Percentiles rank a stretch among this genome's conserved stretches.
These are phyloP conservation scores for Panurus biarmicus DNA, from an alignment of 2,113 vertebrate genomes.

Conservation along the genomic window DNA sequence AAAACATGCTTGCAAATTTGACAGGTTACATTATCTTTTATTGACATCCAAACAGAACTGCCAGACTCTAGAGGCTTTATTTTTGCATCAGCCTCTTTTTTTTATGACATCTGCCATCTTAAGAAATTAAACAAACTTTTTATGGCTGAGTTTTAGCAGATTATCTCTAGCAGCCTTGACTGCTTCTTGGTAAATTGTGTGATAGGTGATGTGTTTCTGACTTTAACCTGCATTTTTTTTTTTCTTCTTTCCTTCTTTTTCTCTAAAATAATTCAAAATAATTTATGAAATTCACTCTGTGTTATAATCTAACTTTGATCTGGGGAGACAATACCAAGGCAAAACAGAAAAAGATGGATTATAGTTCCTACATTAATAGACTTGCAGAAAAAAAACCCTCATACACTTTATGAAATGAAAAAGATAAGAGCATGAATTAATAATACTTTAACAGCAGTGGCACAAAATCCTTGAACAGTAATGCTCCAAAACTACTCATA, in stretches of 20 bases:
- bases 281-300: slow-evolving; percentile 45
- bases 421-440: slow-evolving; percentile 59
- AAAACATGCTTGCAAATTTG: slow-evolving; percentile 58
- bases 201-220: background rate
- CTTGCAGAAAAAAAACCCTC: background rate
- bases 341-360: slow-evolving; percentile 42
- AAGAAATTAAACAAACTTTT: slow-evolving; percentile 59
- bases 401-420: slow-evolving; percentile 37
- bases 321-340: slow-evolving; percentile 18
- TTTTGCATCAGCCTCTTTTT: slow-evolving; percentile 39
- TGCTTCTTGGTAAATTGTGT: slow-evolving; percentile 8
- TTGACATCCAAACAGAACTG: slow-evolving; percentile 51
- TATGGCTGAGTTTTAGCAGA: slow-evolving; percentile 35
- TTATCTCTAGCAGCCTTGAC: slow-evolving; percentile 22
- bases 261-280: slow-evolving; percentile 30
- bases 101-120: slow-evolving; percentile 51
- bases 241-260: background rate
- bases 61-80: slow-evolving; percentile 46
- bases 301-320: slow-evolving; percentile 49
- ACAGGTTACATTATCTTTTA: slow-evolving; percentile 63
- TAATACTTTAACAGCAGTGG: slow-evolving; percentile 35
- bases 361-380: slow-evolving; percentile 35
- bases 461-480: slow-evolving; percentile 47
- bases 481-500: slow-evolving; percentile 39
- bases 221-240: slow-evolving; percentile 20